Evolutionary conservation across 2,113 vertebrate species (phyloP), one percentile per base, ranked within the genome.

Genomic region (Ictalurus furcatus): DNA sequence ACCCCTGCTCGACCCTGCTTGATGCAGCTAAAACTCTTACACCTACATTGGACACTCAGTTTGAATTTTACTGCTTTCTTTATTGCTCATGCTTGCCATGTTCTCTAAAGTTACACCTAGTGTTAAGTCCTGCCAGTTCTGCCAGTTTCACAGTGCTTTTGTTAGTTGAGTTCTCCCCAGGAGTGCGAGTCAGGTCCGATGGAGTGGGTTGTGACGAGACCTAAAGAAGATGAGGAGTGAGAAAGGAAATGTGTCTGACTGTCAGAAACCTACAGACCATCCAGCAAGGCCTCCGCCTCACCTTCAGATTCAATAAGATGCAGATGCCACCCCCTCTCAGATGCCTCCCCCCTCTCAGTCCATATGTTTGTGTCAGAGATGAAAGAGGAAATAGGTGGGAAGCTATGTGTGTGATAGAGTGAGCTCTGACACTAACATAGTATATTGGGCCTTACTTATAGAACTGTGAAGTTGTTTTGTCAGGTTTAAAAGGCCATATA

Each of bases 391-490:
- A 94, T 93, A 94, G 94, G 93, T 93, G 93, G 93, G 94, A 92
- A 92, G 93, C 91, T 88, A 79, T 90, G 90, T 73, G 79, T 89
- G 80, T 88, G 91, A 93, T 88, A 93, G 94, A 93, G 89, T 91
- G 90, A 92, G 87, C 89, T 93, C 94, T 95, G 95, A 95, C 95
- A 95, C 96, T 95, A 95, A 95, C 94, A 94, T 94, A 94, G 95
- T 95, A 95, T 93, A 94, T 93, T 93, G 94, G 94, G 93, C 94
- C 95, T 96, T 94, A 94, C 94, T 95, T 95, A 95, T 94, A 94
- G 94, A 95, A 95, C 95, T 95, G 94, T 95, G 94, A 96, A 95
- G 92, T 95, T 95, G 95, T 95, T 96, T 95, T 96, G 95, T 96
- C 92, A 90, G 90, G 91, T 89, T 93, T 94, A 94, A 95, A 96